A percentile compares a stretch with the other conserved stretches of the same genome.
These are phyloP conservation scores for Drosophila orosa DNA, from an alignment of 1,140 invertebrate species.

Conservation along the genomic window DNA sequence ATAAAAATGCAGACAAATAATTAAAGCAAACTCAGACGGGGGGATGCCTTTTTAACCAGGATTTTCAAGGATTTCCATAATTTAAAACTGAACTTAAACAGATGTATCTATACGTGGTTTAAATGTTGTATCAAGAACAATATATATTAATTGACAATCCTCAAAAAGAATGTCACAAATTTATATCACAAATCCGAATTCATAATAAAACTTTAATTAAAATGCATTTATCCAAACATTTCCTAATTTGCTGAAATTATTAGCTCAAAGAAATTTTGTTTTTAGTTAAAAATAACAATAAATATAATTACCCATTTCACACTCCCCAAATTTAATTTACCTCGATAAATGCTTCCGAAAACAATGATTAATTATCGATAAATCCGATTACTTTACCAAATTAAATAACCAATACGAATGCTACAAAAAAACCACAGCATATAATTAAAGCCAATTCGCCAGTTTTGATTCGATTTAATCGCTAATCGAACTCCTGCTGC, in stretches of 20 bases:
- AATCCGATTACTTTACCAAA: neutral
- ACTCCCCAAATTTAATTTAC: neutral
- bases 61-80: neutral
- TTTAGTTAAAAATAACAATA: too few species aligned
- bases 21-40: neutral
- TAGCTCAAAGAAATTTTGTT: neutral
- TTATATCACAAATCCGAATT: too few species aligned
- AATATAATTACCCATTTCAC: neutral
- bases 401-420: neutral
- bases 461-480: constrained; percentile 26
- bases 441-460: constrained; percentile 29
- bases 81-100: neutral
- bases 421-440: constrained; percentile 6
- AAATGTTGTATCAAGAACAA: neutral
- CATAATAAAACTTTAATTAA: too few species aligned
- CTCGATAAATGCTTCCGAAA: neutral
- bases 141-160: too few species aligned
- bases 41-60: neutral
- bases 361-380: constrained; percentile 8
- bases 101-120: neutral
- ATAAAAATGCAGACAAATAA: constrained; percentile 20
- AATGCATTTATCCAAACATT: too few species aligned
- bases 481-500: constrained; percentile 20
- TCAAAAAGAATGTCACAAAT: too few species aligned
- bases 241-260: too few species aligned